phyloP scores from a whole-genome alignment of 2,113 vertebrate species.

The Lycocorax pyrrhopterus region DNA sequence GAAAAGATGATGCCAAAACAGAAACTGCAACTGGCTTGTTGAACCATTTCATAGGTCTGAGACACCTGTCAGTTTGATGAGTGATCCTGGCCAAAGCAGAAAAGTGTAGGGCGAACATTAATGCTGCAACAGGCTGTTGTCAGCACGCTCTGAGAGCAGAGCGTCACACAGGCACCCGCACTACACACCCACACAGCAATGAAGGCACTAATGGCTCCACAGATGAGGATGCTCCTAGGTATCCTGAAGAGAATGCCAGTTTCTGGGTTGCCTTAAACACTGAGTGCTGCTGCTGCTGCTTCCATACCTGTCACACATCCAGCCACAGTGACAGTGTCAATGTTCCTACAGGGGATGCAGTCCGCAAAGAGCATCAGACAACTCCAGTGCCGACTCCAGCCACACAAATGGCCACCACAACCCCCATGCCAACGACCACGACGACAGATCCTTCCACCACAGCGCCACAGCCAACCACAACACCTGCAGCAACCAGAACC shows the following conservation, averaged over 20 bases:
- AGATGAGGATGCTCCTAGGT: not conserved
- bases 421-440: not conserved
- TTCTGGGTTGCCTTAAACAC: not conserved
- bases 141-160: not conserved
- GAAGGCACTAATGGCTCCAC: not conserved
- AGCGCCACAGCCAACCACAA: slow-evolving; percentile 34
- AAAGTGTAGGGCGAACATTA: not conserved
- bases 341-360: not conserved
- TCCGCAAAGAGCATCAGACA: not conserved
- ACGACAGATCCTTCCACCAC: slow-evolving; percentile 53
- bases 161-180: not conserved
- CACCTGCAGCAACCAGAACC: slow-evolving; percentile 52
- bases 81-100: not conserved
- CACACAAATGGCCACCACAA: slow-evolving; percentile 33
- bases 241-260: not conserved
- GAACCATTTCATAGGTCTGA: not conserved
- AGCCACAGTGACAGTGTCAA: not conserved
- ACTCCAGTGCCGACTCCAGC: not conserved
- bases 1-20: not conserved
- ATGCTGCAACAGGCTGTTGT: not conserved
- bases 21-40: not conserved
- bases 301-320: not conserved
- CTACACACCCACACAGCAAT: not conserved
- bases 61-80: not conserved
- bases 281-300: not conserved